Base-by-base conservation (phyloP, 92 coral and sea anemone species). In the Parazoanthus atlanticus region DNA sequence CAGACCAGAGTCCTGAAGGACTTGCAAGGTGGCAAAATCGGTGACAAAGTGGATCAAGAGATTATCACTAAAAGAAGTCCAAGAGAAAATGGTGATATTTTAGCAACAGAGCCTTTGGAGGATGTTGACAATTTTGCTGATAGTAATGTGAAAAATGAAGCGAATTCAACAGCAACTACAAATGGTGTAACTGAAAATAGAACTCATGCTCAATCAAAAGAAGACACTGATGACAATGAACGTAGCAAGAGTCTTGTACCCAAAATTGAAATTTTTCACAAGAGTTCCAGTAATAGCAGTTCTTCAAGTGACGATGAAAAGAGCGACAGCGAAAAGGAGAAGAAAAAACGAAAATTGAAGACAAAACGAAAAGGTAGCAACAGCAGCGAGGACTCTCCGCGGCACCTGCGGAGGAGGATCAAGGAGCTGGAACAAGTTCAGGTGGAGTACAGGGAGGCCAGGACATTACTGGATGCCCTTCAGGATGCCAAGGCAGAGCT, bases 291-390 rank as follows among this genome's bases (percentile, higher is more conserved):
- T 81, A 31, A 86, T 40, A 84, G 92, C 47, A 71, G 81, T 33
- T 75, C 90, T 88, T 88, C 64, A 23, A 74, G 89, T 71, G 69
- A 82, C 69, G 70, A 88, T 75, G 91, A 90, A 69, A 36, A 88
- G 56, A 83, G 34, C 43, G 36, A 40, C 76, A 88, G 89, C 87
- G 61, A 86, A n/a, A 75, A 54, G 23, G 78, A 86, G 81, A 78
- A 86, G 40, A 76, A 86, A 75, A 86, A 78, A 56, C 64, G 38
- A 25, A 86, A 75, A 86, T 25, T 47, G 56, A 84, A 82, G 91
- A 89, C 86, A 82, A 83, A 89, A 76, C 86, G 86, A 89, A 81
- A 89, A 85, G 52, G 61, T 46, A 65, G 36, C 78, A 70, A 34
- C 83, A 41, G 83, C 80, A n/a, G 81, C 15, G 28, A 73, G 30